Conservation (phyloP, 2,888 invertebrate genomes). For the Mongoloraphidia duomilia region DNA sequence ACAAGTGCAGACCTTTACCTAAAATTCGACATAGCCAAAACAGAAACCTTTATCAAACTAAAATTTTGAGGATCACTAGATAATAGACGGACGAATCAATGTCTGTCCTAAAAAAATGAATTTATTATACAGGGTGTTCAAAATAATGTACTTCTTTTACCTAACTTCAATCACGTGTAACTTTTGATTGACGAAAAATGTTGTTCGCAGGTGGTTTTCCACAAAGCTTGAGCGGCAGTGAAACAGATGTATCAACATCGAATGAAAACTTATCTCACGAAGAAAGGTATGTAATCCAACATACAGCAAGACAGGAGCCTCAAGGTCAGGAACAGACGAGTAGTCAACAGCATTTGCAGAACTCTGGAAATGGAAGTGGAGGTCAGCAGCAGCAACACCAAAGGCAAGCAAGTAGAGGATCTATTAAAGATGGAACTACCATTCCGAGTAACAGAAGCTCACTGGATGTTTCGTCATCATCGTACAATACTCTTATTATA, state of each 20-base stretch:
- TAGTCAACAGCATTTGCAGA: slow-evolving; percentile 34
- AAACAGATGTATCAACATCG: slow-evolving; percentile 80
- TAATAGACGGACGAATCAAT: no score
- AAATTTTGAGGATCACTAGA: no score
- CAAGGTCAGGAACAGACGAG: slow-evolving; percentile 62
- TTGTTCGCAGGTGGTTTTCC: slow-evolving; percentile 38
- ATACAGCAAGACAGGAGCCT: slow-evolving; percentile 75
- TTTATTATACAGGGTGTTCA: no score
- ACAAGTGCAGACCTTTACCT: no score
- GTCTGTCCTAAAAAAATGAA: no score
- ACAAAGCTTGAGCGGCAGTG: slow-evolving; percentile 72
- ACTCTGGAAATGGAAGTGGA: slow-evolving; percentile 37
- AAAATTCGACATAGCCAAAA: no score
- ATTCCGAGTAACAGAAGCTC: slow-evolving; percentile 49
- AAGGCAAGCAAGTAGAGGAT: slow-evolving; percentile 17
- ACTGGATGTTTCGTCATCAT: slow-evolving; percentile 60
- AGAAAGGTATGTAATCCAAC: slow-evolving; percentile 68
- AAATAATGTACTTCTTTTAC: no score
- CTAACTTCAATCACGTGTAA: no score
- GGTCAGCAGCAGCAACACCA: not conserved
- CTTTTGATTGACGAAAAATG: not conserved
- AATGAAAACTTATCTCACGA: slow-evolving; percentile 79
- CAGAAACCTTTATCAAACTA: no score
- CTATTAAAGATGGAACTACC: slow-evolving; percentile 36
- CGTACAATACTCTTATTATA: slow-evolving; percentile 73